phyloP scores from a whole-genome alignment of 1,140 invertebrate species.

The Drosophila albomicans region DNA sequence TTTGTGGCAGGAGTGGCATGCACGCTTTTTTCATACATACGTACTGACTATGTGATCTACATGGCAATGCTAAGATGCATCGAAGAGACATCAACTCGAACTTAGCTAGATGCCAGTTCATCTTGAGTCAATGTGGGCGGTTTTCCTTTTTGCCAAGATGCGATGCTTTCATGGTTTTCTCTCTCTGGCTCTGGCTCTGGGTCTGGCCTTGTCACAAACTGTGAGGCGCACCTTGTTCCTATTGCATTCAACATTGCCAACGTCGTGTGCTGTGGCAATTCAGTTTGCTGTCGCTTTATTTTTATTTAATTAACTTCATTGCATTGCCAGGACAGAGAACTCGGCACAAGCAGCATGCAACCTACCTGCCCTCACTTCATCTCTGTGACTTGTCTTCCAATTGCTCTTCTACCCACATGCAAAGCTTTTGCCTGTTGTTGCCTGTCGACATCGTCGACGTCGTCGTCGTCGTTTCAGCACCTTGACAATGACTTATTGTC shows the following conservation, averaged over 20 bases:
- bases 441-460: constrained; percentile 55
- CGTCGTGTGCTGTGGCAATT: constrained; percentile 55
- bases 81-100: constrained; percentile 24
- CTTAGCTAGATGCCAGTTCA: constrained; percentile 32
- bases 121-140: constrained; percentile 29
- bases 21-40: constrained; percentile 13
- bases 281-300: constrained; percentile 73
- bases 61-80: constrained; percentile 47
- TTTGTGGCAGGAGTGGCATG: constrained; percentile 37
- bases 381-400: not conserved
- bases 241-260: not conserved
- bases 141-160: constrained; percentile 4
- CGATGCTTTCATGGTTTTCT: not conserved
- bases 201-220: constrained; percentile 42
- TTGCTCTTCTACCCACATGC: constrained; percentile 56
- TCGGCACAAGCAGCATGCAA: constrained; percentile 27
- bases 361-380: constrained; percentile 1
- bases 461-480: constrained; percentile 69
- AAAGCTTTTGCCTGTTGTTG: constrained; percentile 43
- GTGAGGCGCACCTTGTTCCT: constrained; percentile 40
- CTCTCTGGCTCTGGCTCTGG: not conserved
- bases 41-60: constrained; percentile 41
- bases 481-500: constrained; percentile 80
- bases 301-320: constrained; percentile 81
- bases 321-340: constrained; percentile 49